Evolutionary conservation across 1,140 invertebrate species (phyloP).

Genomic region (Procambarus virginalis): DNA sequence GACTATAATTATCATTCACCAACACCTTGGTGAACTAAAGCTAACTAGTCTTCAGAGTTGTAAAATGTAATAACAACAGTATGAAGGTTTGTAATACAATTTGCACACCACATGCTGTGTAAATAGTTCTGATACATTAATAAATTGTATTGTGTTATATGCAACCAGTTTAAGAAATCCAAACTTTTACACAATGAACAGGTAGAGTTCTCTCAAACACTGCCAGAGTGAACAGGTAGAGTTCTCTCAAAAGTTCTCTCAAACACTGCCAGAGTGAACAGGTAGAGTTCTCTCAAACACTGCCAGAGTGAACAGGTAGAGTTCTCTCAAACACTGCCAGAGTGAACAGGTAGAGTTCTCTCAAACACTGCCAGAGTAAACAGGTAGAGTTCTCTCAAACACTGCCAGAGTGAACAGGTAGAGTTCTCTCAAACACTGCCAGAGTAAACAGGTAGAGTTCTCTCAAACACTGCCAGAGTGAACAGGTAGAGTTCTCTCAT

Average conservation of each 20-base stretch:
- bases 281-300: not conserved
- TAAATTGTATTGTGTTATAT: not conserved
- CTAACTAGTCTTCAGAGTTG: not conserved
- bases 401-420: not conserved
- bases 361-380: not conserved
- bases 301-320: not conserved
- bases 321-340: not conserved
- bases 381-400: not conserved
- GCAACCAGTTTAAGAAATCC: not conserved
- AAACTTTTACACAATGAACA: not conserved
- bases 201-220: not conserved
- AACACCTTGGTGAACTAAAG: not conserved
- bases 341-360: too few species aligned
- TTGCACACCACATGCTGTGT: not conserved
- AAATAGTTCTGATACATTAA: not conserved
- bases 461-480: not conserved
- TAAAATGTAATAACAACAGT: not conserved
- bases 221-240: not conserved
- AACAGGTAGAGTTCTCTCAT: not conserved
- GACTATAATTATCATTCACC: not conserved
- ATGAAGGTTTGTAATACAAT: not conserved
- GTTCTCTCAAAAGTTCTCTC: not conserved
- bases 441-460: not conserved
- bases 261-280: not conserved
- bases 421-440: not conserved